Base-by-base conservation (phyloP, 2,888 invertebrate genomes). In the Marronus borbonicus region DNA sequence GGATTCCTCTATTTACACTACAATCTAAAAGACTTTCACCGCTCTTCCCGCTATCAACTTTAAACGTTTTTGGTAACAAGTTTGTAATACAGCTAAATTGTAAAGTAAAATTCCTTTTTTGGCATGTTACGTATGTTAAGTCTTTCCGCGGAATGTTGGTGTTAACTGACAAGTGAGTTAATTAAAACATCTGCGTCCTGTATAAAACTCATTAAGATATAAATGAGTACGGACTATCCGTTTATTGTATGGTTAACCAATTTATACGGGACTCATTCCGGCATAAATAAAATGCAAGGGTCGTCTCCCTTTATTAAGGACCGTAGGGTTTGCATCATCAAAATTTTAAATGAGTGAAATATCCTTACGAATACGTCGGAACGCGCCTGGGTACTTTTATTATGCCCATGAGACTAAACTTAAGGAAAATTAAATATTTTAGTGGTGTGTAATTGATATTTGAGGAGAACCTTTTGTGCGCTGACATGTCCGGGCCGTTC, bases 321-420 rank as follows among this genome's bases (percentile, higher is more conserved):
- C 83, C 80, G 80, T 75, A 77, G 79, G 81, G 81, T 81, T 80
- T 79, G 77, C 78, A 80, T 82, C 81, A 81, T 82, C 81, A 82
- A 83, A 83, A 83, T 82, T 81, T 83, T 84, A 84, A 83, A 84
- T 83, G 84, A 84, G 83, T 84, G 83, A 84, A 83, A 83, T 83
- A 82, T 82, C 81, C 81, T 81, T 76, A 79, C 39, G 76, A 76
- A 65, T 55, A 62, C 60, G 64, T 68, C 17, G 76, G 39, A 76
- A 52, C 52, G 55, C 36, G 49, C 65, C 62, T 20, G 62, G 72
- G 60, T 60, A 60, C 72, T 74, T 74, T 76, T 76, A 68, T 76
- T 66, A 76, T 66, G 66, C 76, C 64, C 68, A 14, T 58, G 76
- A 66, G 68, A 68, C 62, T 68, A 28, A 76, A 58, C 76, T 68